Evolutionary conservation across 1,140 invertebrate genomes (phyloP).

Genomic region (Microplitis mediator): DNA sequence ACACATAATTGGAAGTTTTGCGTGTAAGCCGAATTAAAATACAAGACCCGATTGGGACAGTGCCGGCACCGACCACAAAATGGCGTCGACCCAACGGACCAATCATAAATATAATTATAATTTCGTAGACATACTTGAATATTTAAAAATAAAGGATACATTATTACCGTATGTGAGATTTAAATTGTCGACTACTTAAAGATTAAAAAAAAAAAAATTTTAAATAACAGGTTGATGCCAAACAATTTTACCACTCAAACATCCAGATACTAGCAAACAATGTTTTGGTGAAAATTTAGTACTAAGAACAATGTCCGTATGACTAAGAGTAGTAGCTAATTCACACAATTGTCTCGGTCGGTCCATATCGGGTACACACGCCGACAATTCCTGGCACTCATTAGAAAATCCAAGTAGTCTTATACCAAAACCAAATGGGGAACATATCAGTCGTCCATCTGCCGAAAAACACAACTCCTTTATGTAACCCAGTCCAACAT

Average conservation of each 20-base stretch:
- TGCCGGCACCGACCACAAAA: no score
- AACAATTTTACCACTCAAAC: conserved; percentile 82
- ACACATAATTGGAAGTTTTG: no score
- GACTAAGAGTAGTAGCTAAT: conserved; percentile 73
- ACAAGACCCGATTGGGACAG: no score
- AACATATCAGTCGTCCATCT: conserved; percentile 87
- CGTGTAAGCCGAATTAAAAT: no score
- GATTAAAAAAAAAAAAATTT: background rate
- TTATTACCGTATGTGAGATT: no score
- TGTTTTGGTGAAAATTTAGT: conserved; percentile 89
- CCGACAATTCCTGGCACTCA: conserved; percentile 78
- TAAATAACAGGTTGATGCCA: conserved; percentile 85
- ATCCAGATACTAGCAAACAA: conserved; percentile 85
- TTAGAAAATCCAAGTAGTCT: conserved; percentile 80
- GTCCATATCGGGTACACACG: conserved; percentile 65
- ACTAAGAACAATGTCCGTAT: conserved; percentile 85
- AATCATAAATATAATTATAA: no score
- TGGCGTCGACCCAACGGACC: no score
- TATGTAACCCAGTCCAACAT: conserved; percentile 85
- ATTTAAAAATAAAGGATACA: no score
- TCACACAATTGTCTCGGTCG: conserved; percentile 66
- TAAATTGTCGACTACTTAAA: no score
- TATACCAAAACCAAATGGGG: conserved; percentile 85
- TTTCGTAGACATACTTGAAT: no score
- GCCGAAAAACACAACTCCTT: conserved; percentile 88